Evolutionary conservation across 2,113 vertebrate genomes (phyloP).

Genomic region (Felis catus): DNA sequence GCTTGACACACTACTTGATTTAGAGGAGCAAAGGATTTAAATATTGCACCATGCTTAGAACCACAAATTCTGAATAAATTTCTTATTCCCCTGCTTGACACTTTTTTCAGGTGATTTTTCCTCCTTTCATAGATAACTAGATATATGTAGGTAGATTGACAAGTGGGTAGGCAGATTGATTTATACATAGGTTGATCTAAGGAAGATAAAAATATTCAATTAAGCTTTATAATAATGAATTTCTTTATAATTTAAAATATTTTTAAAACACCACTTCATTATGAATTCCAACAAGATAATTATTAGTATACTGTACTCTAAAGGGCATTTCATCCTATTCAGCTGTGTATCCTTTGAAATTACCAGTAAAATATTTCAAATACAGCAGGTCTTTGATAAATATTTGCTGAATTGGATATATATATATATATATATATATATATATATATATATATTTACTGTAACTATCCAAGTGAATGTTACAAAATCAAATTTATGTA

Average conservation of each 20-base stretch:
- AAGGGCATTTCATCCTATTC: not conserved
- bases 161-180: not conserved
- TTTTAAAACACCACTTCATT: not conserved
- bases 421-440: not conserved
- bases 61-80: not conserved
- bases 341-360: not conserved
- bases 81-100: not conserved
- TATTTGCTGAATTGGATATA: not conserved
- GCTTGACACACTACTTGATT: slow-evolving; percentile 14
- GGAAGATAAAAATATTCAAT: not conserved
- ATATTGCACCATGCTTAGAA: not conserved
- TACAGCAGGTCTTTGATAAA: not conserved
- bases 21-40: slow-evolving; percentile 38
- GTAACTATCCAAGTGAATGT: not conserved
- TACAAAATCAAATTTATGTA: not conserved
- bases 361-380: not conserved
- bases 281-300: not conserved
- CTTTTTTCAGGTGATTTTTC: not conserved
- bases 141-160: not conserved
- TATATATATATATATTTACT: not conserved
- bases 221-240: not conserved
- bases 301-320: not conserved
- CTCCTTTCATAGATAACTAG: not conserved
- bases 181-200: not conserved
- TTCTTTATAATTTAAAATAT: not conserved